These are phyloP conservation scores for Podabrus alpinus DNA, from an alignment of 2,888 invertebrate species.

Conservation along the genomic window DNA sequence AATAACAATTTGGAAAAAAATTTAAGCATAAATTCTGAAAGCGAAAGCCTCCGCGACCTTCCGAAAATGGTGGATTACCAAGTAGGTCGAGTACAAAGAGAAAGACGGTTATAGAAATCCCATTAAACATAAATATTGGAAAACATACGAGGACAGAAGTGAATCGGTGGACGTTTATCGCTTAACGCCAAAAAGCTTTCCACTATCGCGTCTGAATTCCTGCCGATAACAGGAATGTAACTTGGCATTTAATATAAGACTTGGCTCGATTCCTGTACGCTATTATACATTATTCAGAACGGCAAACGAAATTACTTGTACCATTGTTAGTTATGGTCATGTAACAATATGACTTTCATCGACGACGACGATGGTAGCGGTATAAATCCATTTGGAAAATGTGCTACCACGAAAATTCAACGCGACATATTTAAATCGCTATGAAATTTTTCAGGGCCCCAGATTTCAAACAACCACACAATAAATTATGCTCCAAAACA, in stretches of 20 bases:
- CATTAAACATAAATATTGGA: slow-evolving; percentile 26
- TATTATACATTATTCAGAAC: slow-evolving; percentile 35
- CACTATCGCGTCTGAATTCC: slow-evolving; percentile 27
- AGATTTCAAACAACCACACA: slow-evolving; percentile 17
- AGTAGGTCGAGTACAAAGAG: slow-evolving; percentile 9
- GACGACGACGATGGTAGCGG: slow-evolving; percentile 22
- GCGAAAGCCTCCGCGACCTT: not conserved
- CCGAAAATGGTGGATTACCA: not conserved
- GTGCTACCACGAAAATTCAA: slow-evolving; percentile 6
- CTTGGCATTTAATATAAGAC: slow-evolving; percentile 38
- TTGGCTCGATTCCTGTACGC: slow-evolving; percentile 31
- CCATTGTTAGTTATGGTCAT: slow-evolving; percentile 29
- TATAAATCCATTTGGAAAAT: slow-evolving; percentile 14
- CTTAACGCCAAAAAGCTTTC: slow-evolving; percentile 16
- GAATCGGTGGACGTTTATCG: slow-evolving; percentile 24
- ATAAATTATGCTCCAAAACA: slow-evolving; percentile 14
- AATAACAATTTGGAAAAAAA: not conserved
- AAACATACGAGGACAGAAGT: slow-evolving; percentile 12
- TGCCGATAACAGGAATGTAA: slow-evolving; percentile 30
- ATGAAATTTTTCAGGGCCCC: not conserved
- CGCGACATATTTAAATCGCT: not conserved
- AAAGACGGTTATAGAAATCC: not conserved
- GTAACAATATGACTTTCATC: slow-evolving; percentile 33
- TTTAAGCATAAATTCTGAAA: not conserved
- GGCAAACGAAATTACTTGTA: slow-evolving; percentile 21